phyloP scores from a whole-genome alignment of 1,140 invertebrate species.

The Lucilia sericata region DNA sequence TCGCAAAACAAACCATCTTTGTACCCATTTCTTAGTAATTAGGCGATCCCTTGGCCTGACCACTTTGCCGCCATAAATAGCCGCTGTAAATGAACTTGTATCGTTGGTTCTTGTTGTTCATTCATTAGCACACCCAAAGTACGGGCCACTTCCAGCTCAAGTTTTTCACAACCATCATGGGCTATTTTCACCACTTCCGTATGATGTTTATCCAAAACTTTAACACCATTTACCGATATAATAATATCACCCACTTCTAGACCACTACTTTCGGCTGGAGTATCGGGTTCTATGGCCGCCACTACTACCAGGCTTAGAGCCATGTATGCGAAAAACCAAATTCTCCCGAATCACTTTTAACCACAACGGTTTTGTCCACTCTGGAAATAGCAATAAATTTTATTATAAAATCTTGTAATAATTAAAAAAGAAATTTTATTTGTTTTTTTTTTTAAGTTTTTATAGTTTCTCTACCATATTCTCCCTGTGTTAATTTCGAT shows the following conservation, averaged over 20 bases:
- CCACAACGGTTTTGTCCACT: slow-evolving; percentile 87
- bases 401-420: too few species aligned
- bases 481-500: slow-evolving; percentile 71
- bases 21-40: slow-evolving; percentile 82
- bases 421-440: too few species aligned
- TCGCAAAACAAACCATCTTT: slow-evolving; percentile 91
- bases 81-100: slow-evolving; percentile 79
- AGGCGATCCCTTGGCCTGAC: slow-evolving; percentile 70
- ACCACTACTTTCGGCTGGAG: slow-evolving; percentile 89
- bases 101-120: slow-evolving; percentile 72
- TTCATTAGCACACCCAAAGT: slow-evolving; percentile 85
- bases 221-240: slow-evolving; percentile 90
- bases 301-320: slow-evolving; percentile 95
- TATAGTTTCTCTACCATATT: slow-evolving; percentile 69
- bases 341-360: slow-evolving; percentile 85
- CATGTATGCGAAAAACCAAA: slow-evolving; percentile 97
- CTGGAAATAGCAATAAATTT: too few species aligned
- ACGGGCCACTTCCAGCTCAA: slow-evolving; percentile 88
- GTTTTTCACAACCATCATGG: slow-evolving; percentile 85
- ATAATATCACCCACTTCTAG: slow-evolving; percentile 95
- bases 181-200: slow-evolving; percentile 95
- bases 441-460: background rate
- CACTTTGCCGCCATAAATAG: slow-evolving; percentile 81
- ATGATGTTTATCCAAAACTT: slow-evolving; percentile 91
- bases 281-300: slow-evolving; percentile 92